phyloP scores from a whole-genome alignment of 2,797 vertebrate genomes.

The Neomorphus geoffroyi region DNA sequence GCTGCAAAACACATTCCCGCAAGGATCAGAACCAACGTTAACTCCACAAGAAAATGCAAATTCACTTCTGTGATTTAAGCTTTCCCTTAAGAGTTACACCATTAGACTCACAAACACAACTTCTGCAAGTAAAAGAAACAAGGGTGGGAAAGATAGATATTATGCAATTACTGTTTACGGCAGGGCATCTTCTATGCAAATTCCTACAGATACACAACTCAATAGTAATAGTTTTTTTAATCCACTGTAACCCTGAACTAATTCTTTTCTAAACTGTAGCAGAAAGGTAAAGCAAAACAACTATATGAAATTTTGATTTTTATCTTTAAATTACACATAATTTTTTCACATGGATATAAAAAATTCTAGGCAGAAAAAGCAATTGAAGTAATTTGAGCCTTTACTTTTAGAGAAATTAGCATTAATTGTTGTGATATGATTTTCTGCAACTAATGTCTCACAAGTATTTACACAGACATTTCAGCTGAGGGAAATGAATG shows the following conservation, averaged over 20 bases:
- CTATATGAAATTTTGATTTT: neutral
- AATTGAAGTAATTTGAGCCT: neutral
- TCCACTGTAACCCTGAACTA: neutral
- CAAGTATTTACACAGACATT: constrained; percentile 1
- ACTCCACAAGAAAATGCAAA: neutral
- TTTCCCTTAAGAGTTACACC: neutral
- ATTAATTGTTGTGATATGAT: neutral
- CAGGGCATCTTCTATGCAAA: neutral
- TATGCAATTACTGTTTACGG: neutral
- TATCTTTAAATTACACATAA: neutral
- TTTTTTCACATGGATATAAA: neutral
- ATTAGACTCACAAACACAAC: neutral
- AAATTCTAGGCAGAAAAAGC: neutral
- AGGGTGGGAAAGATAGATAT: neutral
- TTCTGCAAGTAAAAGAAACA: neutral
- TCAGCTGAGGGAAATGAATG: neutral
- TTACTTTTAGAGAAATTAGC: neutral
- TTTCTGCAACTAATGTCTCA: neutral
- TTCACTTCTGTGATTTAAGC: neutral
- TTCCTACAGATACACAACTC: neutral
- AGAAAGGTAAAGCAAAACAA: neutral
- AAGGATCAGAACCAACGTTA: neutral
- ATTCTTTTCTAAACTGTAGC: neutral
- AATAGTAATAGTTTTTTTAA: neutral
- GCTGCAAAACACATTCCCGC: neutral